Base-by-base conservation (phyloP, 2,888 invertebrate species). In the Pilophorus perplexus region DNA sequence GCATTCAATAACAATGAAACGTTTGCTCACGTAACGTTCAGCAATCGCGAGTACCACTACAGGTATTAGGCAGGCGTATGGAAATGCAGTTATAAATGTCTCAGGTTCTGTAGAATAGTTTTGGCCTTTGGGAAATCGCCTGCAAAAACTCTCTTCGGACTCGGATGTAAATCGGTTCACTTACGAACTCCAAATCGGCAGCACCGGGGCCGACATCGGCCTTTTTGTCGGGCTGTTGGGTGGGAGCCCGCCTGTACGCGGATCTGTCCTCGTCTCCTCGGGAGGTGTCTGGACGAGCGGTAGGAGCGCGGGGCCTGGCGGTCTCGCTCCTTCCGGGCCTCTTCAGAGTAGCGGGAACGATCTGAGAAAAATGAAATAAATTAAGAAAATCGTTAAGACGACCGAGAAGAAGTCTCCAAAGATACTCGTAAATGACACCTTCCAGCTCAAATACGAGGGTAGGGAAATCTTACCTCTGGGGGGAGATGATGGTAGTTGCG, bases 311-410 rank as follows among this genome's bases (percentile, higher is more conserved):
- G 59, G 92, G 88, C 67, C 93, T 85, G 28, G 88, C 87, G 2
- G 93, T 86, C 78, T 95, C 95, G 2, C 90, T 84, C 72, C 93
- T 85, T 8, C 87, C 85, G 73, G 93, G 93, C 71, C 94, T 86
- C 81, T 96, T 98, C 72, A 99, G 83, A 1, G 99, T 99, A 1
- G 96, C 89, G 38, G 99, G 99, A 33, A 99, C 97, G 79, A 99
- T 98, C 85, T 79, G 67, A 25, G 71, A 70, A 37, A n/a, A 65
- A 8, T 33, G 33, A n/a, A n/a, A n/a, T n/a, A n/a, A n/a, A n/a
- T n/a, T n/a, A n/a, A n/a, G n/a, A n/a, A n/a, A n/a, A n/a, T n/a
- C n/a, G n/a, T n/a, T n/a, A n/a, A n/a, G n/a, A n/a, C n/a, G n/a
- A n/a, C n/a, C n/a, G n/a, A n/a, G n/a, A n/a, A n/a, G n/a, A n/a